phyloP scores from a whole-genome alignment of 2,888 invertebrate species.

The Ophion ventricosus region DNA sequence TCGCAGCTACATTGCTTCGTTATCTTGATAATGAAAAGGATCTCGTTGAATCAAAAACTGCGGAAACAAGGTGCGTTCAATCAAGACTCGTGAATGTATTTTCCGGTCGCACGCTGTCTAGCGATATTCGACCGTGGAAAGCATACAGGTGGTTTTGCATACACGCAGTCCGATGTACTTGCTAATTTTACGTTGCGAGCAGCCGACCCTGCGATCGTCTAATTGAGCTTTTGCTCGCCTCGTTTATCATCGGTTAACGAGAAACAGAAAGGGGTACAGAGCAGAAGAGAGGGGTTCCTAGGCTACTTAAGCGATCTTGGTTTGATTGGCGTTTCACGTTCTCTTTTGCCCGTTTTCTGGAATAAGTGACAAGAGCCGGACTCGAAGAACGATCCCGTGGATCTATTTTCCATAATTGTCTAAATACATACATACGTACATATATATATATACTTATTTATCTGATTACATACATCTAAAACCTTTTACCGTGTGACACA shows the following conservation, averaged over 20 bases:
- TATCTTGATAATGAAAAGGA: too few species aligned
- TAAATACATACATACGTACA: constrained; percentile 1
- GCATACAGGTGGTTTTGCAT: background rate
- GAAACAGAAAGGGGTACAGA: constrained; percentile 20
- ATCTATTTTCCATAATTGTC: constrained; percentile 15
- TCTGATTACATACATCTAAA: background rate
- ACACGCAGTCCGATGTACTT: constrained; percentile 15
- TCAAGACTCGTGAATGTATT: background rate
- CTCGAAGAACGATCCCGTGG: constrained; percentile 31
- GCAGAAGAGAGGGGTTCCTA: background rate
- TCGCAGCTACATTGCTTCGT: too few species aligned
- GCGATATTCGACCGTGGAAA: background rate
- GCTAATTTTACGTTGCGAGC: constrained; percentile 33
- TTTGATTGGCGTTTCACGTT: constrained; percentile 52
- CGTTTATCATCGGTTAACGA: constrained; percentile 63
- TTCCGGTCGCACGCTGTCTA: constrained; percentile 54
- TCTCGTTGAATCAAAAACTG: too few species aligned
- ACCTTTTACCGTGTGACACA: constrained; percentile 30
- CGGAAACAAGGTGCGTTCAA: background rate
- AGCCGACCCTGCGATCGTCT: too few species aligned
- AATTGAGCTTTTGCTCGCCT: constrained; percentile 56
- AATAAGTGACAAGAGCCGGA: constrained; percentile 58
- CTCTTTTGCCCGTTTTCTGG: constrained; percentile 31
- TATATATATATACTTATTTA: background rate
- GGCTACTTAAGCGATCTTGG: constrained; percentile 18